Conservation (phyloP, 2,888 invertebrate species). For the Sepioteuthis lessoniana region DNA sequence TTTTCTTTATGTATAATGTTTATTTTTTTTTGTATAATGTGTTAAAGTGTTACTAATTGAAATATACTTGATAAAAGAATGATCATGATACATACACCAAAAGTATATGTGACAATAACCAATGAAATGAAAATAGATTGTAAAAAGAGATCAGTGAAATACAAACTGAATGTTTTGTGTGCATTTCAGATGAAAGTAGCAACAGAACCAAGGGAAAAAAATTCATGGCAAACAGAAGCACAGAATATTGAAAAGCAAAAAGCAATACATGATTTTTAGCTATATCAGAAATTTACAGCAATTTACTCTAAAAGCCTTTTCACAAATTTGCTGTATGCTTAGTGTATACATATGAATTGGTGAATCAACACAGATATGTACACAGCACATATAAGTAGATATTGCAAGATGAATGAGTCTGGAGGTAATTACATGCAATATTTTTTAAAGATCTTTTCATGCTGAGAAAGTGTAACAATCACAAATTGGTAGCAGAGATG, state of each 20-base stretch:
- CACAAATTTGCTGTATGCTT: not conserved
- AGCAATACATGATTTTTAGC: not conserved
- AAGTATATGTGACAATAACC: not conserved
- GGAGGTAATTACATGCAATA: not conserved
- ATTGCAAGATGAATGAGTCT: conserved; percentile 7
- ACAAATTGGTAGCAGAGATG: not conserved
- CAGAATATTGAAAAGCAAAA: not conserved
- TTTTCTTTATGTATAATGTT: not conserved
- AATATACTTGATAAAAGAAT: not conserved
- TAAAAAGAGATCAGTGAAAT: not conserved
- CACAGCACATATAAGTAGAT: not conserved
- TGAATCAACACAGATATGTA: not conserved
- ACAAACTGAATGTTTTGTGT: not conserved
- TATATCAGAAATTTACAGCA: not conserved
- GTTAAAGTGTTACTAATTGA: not conserved
- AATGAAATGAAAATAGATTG: not conserved
- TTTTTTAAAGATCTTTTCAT: not conserved
- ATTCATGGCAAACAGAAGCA: not conserved
- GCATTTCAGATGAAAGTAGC: not conserved
- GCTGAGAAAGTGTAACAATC: not conserved
- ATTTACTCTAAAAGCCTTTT: not conserved
- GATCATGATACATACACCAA: not conserved
- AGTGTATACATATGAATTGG: not conserved
- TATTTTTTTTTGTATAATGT: not conserved
- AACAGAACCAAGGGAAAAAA: not conserved